Evolutionary conservation across 2,797 vertebrate species (phyloP).

Genomic region (Parambassis ranga): DNA sequence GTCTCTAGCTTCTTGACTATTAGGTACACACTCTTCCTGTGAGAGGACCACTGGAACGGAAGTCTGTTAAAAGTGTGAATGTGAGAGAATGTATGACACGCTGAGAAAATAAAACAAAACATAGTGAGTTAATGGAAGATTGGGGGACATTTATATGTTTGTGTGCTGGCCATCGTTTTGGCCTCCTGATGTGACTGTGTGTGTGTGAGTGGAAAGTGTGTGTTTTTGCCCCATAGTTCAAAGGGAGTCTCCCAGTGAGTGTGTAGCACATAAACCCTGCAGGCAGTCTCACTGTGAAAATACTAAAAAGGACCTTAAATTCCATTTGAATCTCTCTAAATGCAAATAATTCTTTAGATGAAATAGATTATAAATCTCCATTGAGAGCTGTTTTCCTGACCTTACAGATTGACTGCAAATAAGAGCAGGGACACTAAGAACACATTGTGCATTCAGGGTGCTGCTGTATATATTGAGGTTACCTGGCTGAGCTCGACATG

Average conservation of each 20-base stretch:
- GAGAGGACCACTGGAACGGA: slow-evolving; percentile 25
- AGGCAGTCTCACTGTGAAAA: background rate
- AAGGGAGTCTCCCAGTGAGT: slow-evolving; percentile 33
- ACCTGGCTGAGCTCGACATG: slow-evolving; percentile 22
- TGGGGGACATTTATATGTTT: background rate
- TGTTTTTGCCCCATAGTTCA: slow-evolving; percentile 30
- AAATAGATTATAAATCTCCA: too few species aligned
- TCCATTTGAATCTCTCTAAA: background rate
- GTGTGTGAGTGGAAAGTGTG: background rate
- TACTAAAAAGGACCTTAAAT: background rate
- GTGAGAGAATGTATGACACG: slow-evolving; percentile 1
- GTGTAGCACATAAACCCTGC: slow-evolving; percentile 23
- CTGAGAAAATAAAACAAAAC: background rate
- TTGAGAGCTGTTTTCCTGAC: background rate
- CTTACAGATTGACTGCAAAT: background rate
- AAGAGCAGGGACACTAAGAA: background rate
- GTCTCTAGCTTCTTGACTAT: slow-evolving; percentile 32
- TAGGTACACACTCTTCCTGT: slow-evolving; percentile 57
- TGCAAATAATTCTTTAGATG: too few species aligned
- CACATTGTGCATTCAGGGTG: background rate
- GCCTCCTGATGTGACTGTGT: background rate
- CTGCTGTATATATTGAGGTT: slow-evolving; percentile 32
- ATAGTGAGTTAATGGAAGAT: background rate
- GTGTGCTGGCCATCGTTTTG: background rate
- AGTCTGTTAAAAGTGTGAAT: slow-evolving; percentile 2